Evolutionary conservation across 2,797 vertebrate genomes (phyloP).

Genomic region (Hydrophis major): DNA sequence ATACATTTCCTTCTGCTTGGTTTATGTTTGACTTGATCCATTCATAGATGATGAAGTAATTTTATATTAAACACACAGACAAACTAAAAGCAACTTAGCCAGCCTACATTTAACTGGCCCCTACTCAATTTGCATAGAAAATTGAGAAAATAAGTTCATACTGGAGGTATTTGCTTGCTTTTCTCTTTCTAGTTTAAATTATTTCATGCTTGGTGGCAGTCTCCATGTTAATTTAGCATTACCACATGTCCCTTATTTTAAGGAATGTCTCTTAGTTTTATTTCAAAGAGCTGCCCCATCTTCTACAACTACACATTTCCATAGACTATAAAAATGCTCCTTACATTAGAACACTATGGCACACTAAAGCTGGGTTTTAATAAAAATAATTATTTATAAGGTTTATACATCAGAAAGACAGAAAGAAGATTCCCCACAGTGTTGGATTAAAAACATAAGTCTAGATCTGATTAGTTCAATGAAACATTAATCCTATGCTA

Average conservation of each 20-base stretch:
- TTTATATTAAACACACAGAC: constrained; percentile 54
- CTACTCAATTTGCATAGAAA: constrained; percentile 34
- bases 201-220: background rate
- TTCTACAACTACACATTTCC: background rate
- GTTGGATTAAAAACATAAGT: background rate
- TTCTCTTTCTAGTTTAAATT: constrained; percentile 3
- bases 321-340: background rate
- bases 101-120: constrained; percentile 51
- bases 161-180: constrained; percentile 40
- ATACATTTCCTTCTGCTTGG: constrained; percentile 57
- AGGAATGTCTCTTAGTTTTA: background rate
- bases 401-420: background rate
- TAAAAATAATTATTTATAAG: background rate
- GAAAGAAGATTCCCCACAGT: background rate
- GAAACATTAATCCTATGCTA: background rate
- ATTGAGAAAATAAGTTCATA: constrained; percentile 42
- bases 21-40: constrained; percentile 61
- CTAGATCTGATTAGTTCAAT: background rate
- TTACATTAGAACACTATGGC: background rate
- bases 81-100: constrained; percentile 39
- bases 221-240: constrained; percentile 4
- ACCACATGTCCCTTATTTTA: background rate
- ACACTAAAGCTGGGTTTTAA: background rate
- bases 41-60: constrained; percentile 65
- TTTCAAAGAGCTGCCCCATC: background rate